Base-by-base conservation (phyloP, 2,797 vertebrate species). In the Adelosebastes latens region DNA sequence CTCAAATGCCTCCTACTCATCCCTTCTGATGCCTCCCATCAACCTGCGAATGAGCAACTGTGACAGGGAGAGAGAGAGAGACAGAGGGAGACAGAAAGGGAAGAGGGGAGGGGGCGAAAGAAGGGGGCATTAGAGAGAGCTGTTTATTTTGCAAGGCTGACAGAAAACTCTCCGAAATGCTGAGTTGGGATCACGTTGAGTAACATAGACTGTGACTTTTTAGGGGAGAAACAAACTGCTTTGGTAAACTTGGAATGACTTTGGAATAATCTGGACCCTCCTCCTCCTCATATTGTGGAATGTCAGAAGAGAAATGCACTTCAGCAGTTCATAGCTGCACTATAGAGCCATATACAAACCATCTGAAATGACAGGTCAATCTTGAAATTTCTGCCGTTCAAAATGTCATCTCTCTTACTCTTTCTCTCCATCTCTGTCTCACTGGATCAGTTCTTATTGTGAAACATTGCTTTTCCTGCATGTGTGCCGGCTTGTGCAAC, bases 81-180 rank as follows among this genome's bases (percentile, higher is more conserved):
- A 90, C 78, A 87, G 68, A 84, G 73, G 67, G 76, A 81, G 86
- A 87, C 64, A 83, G 82, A 86, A 68, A 68, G 77, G 62, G 70
- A 83, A 53, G 80, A 89, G 87, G 72, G 75, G 84, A 85, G 89
- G 79, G 84, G 88, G 77, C n/a, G 42, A 85, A 86, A 77, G 56
- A 76, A 77, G 83, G 88, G 86, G 88, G 86, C 89, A 90, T 87
- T 84, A 92, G 75, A 92, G 87, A 87, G 93, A 89, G 81, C 71
- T 90, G 94, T 93, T 94, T 93, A 83, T 94, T 94, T 92, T 95
- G 93, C 95, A 94, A 93, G 91, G 90, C 85, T 89, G 90, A 94
- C 93, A 94, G 86, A 94, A 94, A 94, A 90, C 86, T 93, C 86
- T 67, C 34, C 34, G 52, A 93, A 93, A 89, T 83, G 90, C 93